These are phyloP conservation scores for Molossus alvarezi DNA, from an alignment of 2,797 vertebrate genomes.

Conservation along the genomic window DNA sequence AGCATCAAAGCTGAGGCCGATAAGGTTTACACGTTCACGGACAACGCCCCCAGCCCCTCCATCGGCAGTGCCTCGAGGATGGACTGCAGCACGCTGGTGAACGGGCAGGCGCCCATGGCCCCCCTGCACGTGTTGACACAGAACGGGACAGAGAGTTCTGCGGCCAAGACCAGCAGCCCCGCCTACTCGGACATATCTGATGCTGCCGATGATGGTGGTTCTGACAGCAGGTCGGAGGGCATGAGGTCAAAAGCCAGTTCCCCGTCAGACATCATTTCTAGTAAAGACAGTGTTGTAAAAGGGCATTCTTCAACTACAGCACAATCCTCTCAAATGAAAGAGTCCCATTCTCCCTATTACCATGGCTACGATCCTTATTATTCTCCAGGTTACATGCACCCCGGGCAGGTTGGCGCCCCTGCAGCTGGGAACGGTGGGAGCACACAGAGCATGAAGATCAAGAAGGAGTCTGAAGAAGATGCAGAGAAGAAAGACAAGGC, in stretches of 20 bases:
- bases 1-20: slow-evolving; percentile 99
- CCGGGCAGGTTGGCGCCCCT: slow-evolving; percentile 92
- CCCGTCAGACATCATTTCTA: slow-evolving; percentile 92
- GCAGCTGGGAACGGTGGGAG: slow-evolving; percentile 91
- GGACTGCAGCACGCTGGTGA: slow-evolving; percentile 93
- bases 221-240: slow-evolving; percentile 95
- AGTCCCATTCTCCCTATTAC: slow-evolving; percentile 96
- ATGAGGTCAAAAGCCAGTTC: slow-evolving; percentile 95
- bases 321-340: slow-evolving; percentile 92
- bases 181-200: slow-evolving; percentile 99
- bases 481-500: slow-evolving; percentile 93
- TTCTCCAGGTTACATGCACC: slow-evolving; percentile 96
- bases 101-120: slow-evolving; percentile 91
- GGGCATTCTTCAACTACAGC: slow-evolving; percentile 90
- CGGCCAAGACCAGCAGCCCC: slow-evolving; percentile 96
- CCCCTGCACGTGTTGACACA: slow-evolving; percentile 91
- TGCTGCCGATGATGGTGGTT: slow-evolving; percentile 96
- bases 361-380: slow-evolving; percentile 98
- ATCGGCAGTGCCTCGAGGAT: slow-evolving; percentile 96
- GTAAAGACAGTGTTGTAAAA: slow-evolving; percentile 93
- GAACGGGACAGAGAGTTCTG: slow-evolving; percentile 91
- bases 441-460: slow-evolving; percentile 93
- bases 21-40: slow-evolving; percentile 99
- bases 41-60: slow-evolving; percentile 99
- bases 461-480: slow-evolving; percentile 95